Evolutionary conservation across 2,113 vertebrate species (phyloP).

Genomic region (Pseudolaguvia tuberculata): DNA sequence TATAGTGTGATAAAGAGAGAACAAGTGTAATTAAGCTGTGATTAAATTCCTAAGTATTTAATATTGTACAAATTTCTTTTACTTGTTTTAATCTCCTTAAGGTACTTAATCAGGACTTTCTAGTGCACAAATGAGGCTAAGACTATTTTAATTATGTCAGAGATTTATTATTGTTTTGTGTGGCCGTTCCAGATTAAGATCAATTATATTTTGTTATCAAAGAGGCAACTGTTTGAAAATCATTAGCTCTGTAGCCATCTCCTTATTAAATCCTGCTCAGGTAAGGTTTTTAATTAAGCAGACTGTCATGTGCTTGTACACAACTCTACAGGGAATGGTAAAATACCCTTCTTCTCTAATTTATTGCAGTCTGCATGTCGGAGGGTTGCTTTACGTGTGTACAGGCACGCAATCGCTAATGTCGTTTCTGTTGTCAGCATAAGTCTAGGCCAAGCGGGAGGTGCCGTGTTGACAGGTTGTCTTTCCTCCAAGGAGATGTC

Average conservation of each 20-base stretch:
- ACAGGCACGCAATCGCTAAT: conserved; percentile 44
- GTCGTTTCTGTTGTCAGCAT: conserved; percentile 46
- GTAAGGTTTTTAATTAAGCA: conserved; percentile 42
- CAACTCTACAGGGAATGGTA: conserved; percentile 29
- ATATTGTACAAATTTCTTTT: conserved; percentile 2
- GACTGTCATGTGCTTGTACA: conserved; percentile 26
- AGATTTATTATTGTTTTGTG: conserved; percentile 24
- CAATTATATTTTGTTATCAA: conserved; percentile 34
- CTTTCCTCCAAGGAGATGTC: conserved; percentile 58
- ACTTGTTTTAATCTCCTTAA: conserved; percentile 13
- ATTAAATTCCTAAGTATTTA: conserved; percentile 6
- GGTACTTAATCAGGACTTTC: conserved; percentile 20
- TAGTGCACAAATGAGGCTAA: conserved; percentile 14
- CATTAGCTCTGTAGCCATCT: conserved; percentile 25
- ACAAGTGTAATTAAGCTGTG: conserved; percentile 2
- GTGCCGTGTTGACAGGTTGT: conserved; percentile 45
- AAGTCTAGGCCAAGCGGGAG: conserved; percentile 47
- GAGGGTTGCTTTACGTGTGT: conserved; percentile 36
- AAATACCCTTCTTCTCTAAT: conserved; percentile 31
- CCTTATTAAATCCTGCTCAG: conserved; percentile 37
- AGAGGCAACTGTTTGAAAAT: conserved; percentile 10
- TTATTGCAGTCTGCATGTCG: conserved; percentile 27
- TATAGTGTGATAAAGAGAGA: background rate
- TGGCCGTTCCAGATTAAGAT: conserved; percentile 31
- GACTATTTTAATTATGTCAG: conserved; percentile 29